Evolutionary conservation across 2,888 invertebrate species (phyloP), one percentile per base, ranked within the genome.

Genomic region (Melipona bicolor): DNA sequence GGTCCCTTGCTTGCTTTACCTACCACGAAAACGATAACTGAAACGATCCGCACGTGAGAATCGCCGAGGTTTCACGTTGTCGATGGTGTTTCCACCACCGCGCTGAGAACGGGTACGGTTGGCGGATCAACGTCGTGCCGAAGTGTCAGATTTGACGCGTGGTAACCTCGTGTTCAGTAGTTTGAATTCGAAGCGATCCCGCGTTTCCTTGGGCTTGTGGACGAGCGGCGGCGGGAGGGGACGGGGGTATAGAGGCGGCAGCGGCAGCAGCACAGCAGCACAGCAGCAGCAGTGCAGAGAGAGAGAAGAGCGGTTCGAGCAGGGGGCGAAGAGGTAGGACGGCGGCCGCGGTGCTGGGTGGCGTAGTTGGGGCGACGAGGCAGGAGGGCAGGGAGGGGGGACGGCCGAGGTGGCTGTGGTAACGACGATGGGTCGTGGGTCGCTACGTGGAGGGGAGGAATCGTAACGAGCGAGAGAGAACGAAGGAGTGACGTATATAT

Each of bases 131-230:
- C 70, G 81, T 70, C 70, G 81, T 77, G 84, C 61, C 84, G 85
- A 89, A 88, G 89, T 93, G 94, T 94, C 94, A 94, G 93, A 93
- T 94, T 94, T 94, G 94, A 94, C 94, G 94, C 94, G 94, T 94
- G 94, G 92, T 93, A 94, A 94, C 94, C 94, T 94, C 94, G 94
- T 94, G 94, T 94, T 94, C 94, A 92, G 94, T 94, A 93, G 94
- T 94, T 94, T 94, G 94, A 94, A 94, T 94, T 94, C 93, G 91
- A 94, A 93, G 93, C 94, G 93, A 94, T 94, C 94, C 94, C 94
- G 94, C 94, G 94, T 94, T 94, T 94, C 93, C 94, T 94, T 94
- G 94, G 93, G 89, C 92, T 90, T 90, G 90, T 86, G 79, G 86
- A 88, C 85, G 84, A 85, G 81, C 80, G 82, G 73, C 69, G 68